Conservation (phyloP, 2,797 vertebrate genomes). For the Argentina silus region DNA sequence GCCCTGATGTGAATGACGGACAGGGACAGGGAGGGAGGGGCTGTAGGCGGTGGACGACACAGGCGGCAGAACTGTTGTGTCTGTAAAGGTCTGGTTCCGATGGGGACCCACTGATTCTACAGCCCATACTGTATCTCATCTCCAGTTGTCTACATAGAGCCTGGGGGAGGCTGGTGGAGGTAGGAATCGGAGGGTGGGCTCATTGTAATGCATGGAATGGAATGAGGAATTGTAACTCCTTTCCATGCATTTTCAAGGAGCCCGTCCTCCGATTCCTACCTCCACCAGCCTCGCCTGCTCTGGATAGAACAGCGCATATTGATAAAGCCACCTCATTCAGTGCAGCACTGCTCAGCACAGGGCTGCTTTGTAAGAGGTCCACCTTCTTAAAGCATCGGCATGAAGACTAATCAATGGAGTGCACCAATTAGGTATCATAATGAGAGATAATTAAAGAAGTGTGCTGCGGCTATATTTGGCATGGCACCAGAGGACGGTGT, state of each 20-base stretch:
- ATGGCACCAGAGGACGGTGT: constrained; percentile 67
- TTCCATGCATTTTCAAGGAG: neutral
- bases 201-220: too few relatives aligned
- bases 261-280: neutral
- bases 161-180: too few relatives aligned
- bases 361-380: constrained; percentile 54
- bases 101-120: constrained; percentile 15
- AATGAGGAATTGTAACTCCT: too few relatives aligned
- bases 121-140: constrained; percentile 13
- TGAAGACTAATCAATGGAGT: constrained; percentile 69
- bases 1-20: constrained; percentile 62
- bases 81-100: constrained; percentile 33
- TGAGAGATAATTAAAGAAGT: constrained; percentile 76
- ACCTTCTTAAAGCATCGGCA: constrained; percentile 60
- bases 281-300: neutral
- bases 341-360: neutral
- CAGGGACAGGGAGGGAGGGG: constrained; percentile 5
- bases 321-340: too few relatives aligned
- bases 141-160: constrained; percentile 16
- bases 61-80: constrained; percentile 25
- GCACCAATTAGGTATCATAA: constrained; percentile 74
- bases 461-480: constrained; percentile 73
- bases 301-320: too few relatives aligned
- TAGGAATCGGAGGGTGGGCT: too few relatives aligned
- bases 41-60: constrained; percentile 1